Evolutionary conservation across 2,797 vertebrate genomes (phyloP).

Genomic region (Discoglossus pictus): DNA sequence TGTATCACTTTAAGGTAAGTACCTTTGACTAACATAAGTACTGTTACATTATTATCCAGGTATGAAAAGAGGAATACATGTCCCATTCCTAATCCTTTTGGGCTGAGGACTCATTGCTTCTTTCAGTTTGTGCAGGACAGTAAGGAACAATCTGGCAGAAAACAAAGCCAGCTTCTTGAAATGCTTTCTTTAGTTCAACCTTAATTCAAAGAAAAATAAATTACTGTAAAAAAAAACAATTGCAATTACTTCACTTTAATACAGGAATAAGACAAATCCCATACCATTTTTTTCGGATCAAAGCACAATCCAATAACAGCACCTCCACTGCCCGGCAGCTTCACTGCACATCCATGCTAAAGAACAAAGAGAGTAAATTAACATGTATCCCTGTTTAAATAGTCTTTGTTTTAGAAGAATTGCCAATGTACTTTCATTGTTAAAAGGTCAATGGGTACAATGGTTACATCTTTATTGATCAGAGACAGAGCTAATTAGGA

Average conservation of each 20-base stretch:
- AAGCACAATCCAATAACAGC: constrained; percentile 79
- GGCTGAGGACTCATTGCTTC: neutral
- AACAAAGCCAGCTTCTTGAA: constrained; percentile 80
- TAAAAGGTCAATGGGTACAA: no score
- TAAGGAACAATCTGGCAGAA: constrained; percentile 75
- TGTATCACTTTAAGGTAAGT: no score
- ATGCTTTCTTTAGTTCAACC: constrained; percentile 78
- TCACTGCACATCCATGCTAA: constrained; percentile 79
- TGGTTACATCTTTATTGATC: no score
- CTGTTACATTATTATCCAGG: no score
- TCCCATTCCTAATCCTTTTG: no score
- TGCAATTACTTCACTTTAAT: no score
- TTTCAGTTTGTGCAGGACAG: constrained; percentile 55
- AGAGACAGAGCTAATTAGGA: no score
- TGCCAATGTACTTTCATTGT: no score
- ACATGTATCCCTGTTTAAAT: no score
- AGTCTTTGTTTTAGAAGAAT: no score
- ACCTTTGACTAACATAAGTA: no score
- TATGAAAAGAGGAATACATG: no score
- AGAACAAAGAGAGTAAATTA: neutral
- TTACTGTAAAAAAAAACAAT: constrained; percentile 3
- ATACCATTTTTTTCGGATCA: constrained; percentile 69
- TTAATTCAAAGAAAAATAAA: constrained; percentile 59
- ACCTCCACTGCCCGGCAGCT: constrained; percentile 80
- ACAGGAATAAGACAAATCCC: constrained; percentile 4